phyloP scores from a whole-genome alignment of 1,140 invertebrate species.

The Sitobion miscanthi region DNA sequence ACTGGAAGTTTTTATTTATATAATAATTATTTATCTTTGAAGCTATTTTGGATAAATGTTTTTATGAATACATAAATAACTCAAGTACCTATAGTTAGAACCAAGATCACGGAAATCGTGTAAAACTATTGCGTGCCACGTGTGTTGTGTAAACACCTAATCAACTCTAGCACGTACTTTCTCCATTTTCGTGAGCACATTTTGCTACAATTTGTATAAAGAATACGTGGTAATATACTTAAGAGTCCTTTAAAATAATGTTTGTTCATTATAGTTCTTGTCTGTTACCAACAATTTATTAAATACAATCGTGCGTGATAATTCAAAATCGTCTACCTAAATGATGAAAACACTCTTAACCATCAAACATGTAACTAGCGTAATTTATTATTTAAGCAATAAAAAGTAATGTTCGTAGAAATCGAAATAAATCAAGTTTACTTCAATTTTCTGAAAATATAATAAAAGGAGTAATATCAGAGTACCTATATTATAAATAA shows the following conservation, averaged over 20 bases:
- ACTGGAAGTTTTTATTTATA: neutral
- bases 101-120: neutral
- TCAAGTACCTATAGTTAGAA: neutral
- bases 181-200: neutral
- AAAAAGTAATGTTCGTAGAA: neutral
- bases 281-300: conserved; percentile 32
- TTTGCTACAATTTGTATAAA: conserved; percentile 3
- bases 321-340: conserved; percentile 23
- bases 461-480: neutral
- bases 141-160: conserved; percentile 27
- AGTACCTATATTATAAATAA: neutral
- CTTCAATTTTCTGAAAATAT: neutral
- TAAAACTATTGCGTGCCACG: conserved; percentile 27
- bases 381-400: neutral
- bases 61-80: neutral
- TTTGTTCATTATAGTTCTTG: conserved; percentile 29
- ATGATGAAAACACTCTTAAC: neutral
- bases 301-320: conserved; percentile 18
- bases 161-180: conserved; percentile 37
- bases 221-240: conserved; percentile 29
- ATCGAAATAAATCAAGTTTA: neutral
- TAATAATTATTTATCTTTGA: neutral
- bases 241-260: conserved; percentile 47
- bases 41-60: neutral
- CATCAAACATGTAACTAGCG: neutral